Base-by-base conservation (phyloP, 2,888 invertebrate species). In the Phorcus lineatus region DNA sequence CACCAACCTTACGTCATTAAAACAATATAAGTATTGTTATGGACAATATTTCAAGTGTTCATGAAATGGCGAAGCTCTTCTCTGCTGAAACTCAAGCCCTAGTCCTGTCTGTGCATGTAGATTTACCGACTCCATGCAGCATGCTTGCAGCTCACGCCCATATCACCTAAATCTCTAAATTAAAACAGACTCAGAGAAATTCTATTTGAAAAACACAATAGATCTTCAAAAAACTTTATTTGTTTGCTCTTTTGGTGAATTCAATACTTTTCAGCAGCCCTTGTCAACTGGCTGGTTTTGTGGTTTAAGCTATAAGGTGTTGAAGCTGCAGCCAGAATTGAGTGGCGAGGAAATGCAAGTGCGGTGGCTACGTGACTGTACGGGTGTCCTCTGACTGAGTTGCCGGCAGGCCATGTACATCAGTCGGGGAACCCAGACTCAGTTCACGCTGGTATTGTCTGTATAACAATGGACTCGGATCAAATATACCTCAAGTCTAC, bases 161-260 rank as follows among this genome's bases (percentile, higher is more conserved):
- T 70, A 70, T 70, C 70, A 40, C 70, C 36, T 40, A 40, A 70
- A 70, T 40, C 62, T 40, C 31, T 36, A 70, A 70, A 31, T 70
- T 40, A 70, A 70, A 70, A 70, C 70, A 70, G 36, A 36, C 70
- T 70, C 70, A 40, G 70, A 40, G 40, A 36, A 31, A 19, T 31
- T 31, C 40, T 40, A 31, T 70, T 70, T 70, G 40, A 70, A 70
- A 70, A 70, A 70, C 40, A 70, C 70, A 70, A 70, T 70, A 40
- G 36, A 31, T 40, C 40, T 31, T 70, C 40, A 19, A 70, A 70
- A 70, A 70, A 36, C 28, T 24, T 62, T n/a, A 62, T 70, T 70
- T 70, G 70, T 70, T 70, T 70, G 70, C 40, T 31, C 40, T 70
- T 70, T 70, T 36, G 47, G 28, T 70, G 70, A 70, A 70, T 70